Percentiles rank a stretch among this genome's conserved stretches.
Evolutionary conservation across 1,140 invertebrate species (phyloP).

Genomic region (Drosophila eugracilis): DNA sequence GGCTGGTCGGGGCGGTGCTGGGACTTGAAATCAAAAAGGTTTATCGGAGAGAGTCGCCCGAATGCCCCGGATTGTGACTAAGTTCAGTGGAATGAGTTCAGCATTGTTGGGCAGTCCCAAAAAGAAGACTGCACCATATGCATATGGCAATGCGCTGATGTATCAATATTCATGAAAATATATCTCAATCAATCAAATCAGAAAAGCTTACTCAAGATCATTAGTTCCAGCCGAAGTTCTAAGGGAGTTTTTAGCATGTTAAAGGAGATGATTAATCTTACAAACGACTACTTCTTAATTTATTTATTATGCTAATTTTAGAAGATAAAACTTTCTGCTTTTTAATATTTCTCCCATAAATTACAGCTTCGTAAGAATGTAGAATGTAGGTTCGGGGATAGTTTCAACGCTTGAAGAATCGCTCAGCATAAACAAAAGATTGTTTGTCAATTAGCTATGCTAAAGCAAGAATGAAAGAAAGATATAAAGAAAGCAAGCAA

Average conservation of each 20-base stretch:
- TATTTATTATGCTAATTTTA: too few species aligned
- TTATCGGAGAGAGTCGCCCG: slow-evolving; percentile 17
- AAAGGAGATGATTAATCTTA: not conserved
- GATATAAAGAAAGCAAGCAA: not conserved
- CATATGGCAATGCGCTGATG: not conserved
- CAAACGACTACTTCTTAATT: too few species aligned
- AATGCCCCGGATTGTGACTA: slow-evolving; percentile 32
- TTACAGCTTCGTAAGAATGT: not conserved
- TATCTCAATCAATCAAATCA: slow-evolving; percentile 17
- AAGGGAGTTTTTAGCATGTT: not conserved
- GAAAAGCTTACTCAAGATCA: slow-evolving; percentile 7
- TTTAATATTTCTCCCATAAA: too few species aligned
- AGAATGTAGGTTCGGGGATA: not conserved
- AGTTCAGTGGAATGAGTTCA: slow-evolving; percentile 27
- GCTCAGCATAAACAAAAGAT: slow-evolving; percentile 11
- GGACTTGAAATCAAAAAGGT: slow-evolving; percentile 22
- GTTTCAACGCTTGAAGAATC: not conserved
- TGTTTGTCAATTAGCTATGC: slow-evolving; percentile 19
- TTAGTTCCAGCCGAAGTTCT: not conserved
- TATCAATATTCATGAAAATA: slow-evolving; percentile 6
- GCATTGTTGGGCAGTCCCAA: not conserved
- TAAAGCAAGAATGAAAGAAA: not conserved
- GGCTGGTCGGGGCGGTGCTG: not conserved
- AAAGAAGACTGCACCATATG: not conserved
- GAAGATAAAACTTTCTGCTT: too few species aligned